Evolutionary conservation across 2,113 vertebrate species (phyloP).

Genomic region (Halichoerus grypus): DNA sequence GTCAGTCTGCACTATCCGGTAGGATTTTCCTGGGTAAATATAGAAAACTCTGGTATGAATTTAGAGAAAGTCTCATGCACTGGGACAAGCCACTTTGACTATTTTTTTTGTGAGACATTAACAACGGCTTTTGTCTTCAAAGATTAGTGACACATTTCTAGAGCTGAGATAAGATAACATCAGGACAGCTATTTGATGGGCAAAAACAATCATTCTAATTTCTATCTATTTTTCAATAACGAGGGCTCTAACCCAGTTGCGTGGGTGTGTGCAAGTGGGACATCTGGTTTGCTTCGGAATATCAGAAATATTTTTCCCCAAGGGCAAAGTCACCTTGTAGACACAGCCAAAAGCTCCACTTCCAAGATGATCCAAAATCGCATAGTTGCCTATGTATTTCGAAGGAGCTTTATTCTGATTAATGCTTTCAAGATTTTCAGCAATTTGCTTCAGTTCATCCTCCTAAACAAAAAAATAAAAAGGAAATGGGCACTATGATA

Average conservation of each 20-base stretch:
- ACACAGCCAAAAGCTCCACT: conserved; percentile 95
- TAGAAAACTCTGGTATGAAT: neutral
- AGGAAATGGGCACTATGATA: neutral
- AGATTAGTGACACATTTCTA: neutral
- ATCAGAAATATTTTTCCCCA: neutral
- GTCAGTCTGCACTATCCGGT: neutral
- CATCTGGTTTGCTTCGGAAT: neutral
- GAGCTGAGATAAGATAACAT: neutral
- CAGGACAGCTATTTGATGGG: neutral
- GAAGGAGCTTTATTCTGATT: conserved; percentile 93
- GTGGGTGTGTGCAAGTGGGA: neutral
- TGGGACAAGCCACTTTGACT: neutral
- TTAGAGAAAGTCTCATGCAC: neutral
- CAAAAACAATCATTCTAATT: neutral
- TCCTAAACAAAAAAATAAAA: conserved; percentile 85
- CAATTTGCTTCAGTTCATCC: conserved; percentile 90
- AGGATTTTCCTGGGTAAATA: neutral
- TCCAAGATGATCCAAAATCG: conserved; percentile 94
- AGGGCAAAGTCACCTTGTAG: conserved; percentile 90
- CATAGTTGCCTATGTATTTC: conserved; percentile 92
- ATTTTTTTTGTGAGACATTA: conserved; percentile 8
- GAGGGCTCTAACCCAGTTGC: neutral
- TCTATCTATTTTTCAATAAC: neutral
- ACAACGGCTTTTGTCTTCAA: neutral
- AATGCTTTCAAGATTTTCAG: conserved; percentile 90